A percentile compares a stretch with the other conserved stretches of the same genome.
Conservation (phyloP, 2,113 vertebrate species). For the Nothocercus julius region DNA sequence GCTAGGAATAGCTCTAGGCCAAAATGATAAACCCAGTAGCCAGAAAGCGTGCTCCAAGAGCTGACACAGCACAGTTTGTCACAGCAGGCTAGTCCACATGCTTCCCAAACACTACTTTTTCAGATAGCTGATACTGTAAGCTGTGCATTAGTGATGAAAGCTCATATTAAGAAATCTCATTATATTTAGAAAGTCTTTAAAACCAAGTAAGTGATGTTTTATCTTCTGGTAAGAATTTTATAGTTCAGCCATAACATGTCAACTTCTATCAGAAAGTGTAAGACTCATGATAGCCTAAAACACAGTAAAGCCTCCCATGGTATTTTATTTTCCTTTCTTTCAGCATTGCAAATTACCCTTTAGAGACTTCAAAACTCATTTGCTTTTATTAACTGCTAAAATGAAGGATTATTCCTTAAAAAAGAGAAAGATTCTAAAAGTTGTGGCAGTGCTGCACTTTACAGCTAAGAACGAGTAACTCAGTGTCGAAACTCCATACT, state of each 20-base stretch:
- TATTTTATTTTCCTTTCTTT: slow-evolving; percentile 14
- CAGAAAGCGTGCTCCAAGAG: neutral
- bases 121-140: neutral
- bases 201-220: neutral
- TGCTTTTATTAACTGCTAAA: neutral
- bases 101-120: neutral
- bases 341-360: neutral
- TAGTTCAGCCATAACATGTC: neutral
- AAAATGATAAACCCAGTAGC: neutral
- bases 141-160: neutral
- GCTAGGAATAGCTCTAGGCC: neutral
- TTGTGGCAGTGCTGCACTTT: neutral
- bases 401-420: neutral
- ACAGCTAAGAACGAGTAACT: neutral
- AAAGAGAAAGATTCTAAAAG: neutral
- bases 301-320: neutral
- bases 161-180: neutral
- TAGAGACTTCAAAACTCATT: neutral
- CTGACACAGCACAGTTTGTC: neutral
- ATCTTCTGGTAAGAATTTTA: neutral
- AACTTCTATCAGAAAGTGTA: neutral
- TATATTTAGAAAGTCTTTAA: neutral
- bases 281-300: neutral
- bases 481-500: neutral
- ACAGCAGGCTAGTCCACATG: neutral